Base-by-base conservation (phyloP, 2,888 invertebrate species). In the Archaeoteleia sp. region DNA sequence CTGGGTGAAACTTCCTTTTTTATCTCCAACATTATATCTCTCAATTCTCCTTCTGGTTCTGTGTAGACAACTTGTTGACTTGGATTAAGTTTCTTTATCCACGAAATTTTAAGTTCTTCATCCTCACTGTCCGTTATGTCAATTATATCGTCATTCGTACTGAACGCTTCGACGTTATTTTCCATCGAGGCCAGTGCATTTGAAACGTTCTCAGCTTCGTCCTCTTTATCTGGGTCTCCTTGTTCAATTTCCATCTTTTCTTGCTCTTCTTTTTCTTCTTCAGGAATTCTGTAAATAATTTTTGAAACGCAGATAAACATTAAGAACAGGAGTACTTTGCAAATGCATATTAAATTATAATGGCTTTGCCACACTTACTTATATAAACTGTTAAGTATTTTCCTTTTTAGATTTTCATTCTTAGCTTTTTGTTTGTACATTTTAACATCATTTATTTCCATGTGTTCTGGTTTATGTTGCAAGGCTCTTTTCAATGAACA, bases 401-500 rank as follows among this genome's bases (percentile, higher is more conserved):
- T 94, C 76, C 88, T 90, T 85, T 97, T 97, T 27, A 95, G 88
- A 0, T 87, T 86, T 9, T 89, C 84, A 83, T 96, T 94, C 17
- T 88, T 87, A 0, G 92, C 91, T 83, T 93, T 95, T 74, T 90
- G 89, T 70, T 88, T 85, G 86, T 92, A 98, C 0, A 91, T 89
- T 62, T 90, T 90, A 7, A 92, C 89, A 66, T 98, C 97, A 54
- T 91, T 91, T 67, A 88, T 88, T 86, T 98, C 98, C 8, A 92
- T 90, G 53, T 92, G 87, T 2, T 92, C 91, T 0, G 94, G 90
- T 20, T 93, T 88, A 76, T 92, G 90, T 79, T 92, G 92, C n/a
- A 92, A 89, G 0, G 95, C 89, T 86, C 93, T 95, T 86, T 95
- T 97, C 2, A 98, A 86, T 0, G 97, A 95, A 74, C 93, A 96